phyloP scores from a whole-genome alignment of 1,140 invertebrate species.

The Panagrolaimus sp. region DNA sequence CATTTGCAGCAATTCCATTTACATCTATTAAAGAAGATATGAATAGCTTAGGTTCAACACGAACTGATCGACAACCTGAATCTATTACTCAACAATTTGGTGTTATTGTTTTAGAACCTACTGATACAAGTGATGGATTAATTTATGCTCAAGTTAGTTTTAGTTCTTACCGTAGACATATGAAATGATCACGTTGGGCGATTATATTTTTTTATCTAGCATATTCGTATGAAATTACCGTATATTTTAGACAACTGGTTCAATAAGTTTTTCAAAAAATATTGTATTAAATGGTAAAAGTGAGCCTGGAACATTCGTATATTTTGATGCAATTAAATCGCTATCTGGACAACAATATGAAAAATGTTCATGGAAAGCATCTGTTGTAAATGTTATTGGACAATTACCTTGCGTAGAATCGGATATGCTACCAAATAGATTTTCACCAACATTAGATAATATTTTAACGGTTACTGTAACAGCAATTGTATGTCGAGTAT shows the following conservation, averaged over 20 bases:
- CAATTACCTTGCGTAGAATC: neutral
- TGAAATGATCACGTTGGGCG: no score
- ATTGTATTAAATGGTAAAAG: neutral
- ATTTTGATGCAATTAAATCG: neutral
- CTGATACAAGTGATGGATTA: neutral
- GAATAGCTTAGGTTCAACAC: neutral
- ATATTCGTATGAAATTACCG: no score
- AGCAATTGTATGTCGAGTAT: constrained; percentile 9
- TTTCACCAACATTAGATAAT: neutral
- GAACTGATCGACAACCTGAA: neutral
- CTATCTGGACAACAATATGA: neutral
- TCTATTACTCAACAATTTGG: neutral
- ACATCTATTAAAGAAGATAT: neutral
- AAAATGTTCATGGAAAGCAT: neutral
- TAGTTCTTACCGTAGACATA: no score
- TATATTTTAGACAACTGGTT: neutral
- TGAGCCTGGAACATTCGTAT: neutral
- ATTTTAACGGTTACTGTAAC: neutral
- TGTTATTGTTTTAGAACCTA: neutral
- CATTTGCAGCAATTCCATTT: neutral
- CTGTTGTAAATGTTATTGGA: neutral
- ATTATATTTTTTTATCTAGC: no score
- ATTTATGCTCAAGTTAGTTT: constrained; percentile 5
- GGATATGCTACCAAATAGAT: neutral
- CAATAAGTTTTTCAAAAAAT: neutral